Conservation (phyloP, 2,797 vertebrate genomes). For the Typhlichthys eigenmanni region DNA sequence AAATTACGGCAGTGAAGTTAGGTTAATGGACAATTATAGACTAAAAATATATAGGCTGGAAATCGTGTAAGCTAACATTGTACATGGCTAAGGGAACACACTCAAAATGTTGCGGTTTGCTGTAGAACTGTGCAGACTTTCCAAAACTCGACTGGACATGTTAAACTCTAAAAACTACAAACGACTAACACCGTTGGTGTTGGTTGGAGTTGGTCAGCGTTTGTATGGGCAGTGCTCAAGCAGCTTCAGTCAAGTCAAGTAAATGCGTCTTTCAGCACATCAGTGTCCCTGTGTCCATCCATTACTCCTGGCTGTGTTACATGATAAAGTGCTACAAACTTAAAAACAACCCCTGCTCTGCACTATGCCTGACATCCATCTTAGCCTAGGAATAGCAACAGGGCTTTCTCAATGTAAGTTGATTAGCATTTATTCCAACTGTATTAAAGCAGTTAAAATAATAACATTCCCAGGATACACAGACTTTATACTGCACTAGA, state of each 20-base stretch:
- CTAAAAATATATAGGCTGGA: too few species aligned
- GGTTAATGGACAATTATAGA: too few species aligned
- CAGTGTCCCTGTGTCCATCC: conserved; percentile 1
- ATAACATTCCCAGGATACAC: conserved; percentile 1
- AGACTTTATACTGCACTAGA: conserved; percentile 6
- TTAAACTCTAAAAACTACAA: too few species aligned
- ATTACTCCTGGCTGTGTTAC: conserved; percentile 11
- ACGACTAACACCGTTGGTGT: too few species aligned
- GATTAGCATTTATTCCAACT: conserved; percentile 39
- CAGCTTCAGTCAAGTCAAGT: neutral
- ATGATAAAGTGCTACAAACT: conserved; percentile 25
- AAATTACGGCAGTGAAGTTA: too few species aligned
- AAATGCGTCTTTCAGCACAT: neutral
- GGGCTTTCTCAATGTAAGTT: conserved; percentile 33
- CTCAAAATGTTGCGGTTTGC: too few species aligned
- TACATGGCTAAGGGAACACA: too few species aligned
- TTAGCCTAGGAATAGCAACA: conserved; percentile 33
- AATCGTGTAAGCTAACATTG: too few species aligned
- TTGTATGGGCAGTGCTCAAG: too few species aligned
- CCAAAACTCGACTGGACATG: too few species aligned
- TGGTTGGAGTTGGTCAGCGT: too few species aligned
- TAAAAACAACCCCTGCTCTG: conserved; percentile 46
- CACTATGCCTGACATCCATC: conserved; percentile 51
- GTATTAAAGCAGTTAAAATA: conserved; percentile 37
- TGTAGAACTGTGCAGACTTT: too few species aligned